Evolutionary conservation across 1,140 invertebrate species (phyloP), one percentile per base, ranked within the genome.

Genomic region (Rhynchophorus ferrugineus): DNA sequence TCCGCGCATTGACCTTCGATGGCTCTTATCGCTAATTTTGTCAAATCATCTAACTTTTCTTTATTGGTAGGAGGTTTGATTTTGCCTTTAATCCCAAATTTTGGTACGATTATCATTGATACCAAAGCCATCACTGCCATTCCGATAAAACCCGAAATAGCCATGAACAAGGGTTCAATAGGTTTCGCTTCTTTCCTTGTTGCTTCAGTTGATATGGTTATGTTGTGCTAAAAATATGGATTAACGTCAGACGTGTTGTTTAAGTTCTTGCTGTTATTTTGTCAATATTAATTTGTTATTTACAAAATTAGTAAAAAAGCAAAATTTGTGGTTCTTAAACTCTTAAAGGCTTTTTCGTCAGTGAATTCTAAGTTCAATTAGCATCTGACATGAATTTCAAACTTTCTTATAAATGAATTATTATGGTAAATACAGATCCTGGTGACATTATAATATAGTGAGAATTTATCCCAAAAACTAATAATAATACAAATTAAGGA

Each of bases 91-190:
- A 35, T 56, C 35, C 43, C 60, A 47, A 73, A 66, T 56, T 71
- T 72, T 1, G 73, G 73, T 5, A 75, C 48, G n/a, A 73, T 62
- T 3, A 74, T 53, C 13, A 71, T 64, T 2, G 70, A 67, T 24
- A 72, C 44, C 2, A 71, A 63, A 48, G 73, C 70, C 63, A 74
- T 70, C 9, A 73, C 63, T 0, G 73, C 70, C 61, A 74, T 69
- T 3, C 71, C 71, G 22, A 75, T 64, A 49, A 75, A 75, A 3
- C 73, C 70, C 1, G 71, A 69, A 54, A 73, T 69, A 3, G 73
- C 73, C 68, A 73, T 67, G 49, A 74, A 73, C 3, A 75, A 48
- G 3, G 73, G 73, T 46, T 73, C 70, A 19, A 72, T 46, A 5
- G 37, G 49, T 56, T 64, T 65, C 18, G 56, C 58, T 41, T 62